Conservation (phyloP, 2,797 vertebrate species). For the Typhlichthys eigenmanni region DNA sequence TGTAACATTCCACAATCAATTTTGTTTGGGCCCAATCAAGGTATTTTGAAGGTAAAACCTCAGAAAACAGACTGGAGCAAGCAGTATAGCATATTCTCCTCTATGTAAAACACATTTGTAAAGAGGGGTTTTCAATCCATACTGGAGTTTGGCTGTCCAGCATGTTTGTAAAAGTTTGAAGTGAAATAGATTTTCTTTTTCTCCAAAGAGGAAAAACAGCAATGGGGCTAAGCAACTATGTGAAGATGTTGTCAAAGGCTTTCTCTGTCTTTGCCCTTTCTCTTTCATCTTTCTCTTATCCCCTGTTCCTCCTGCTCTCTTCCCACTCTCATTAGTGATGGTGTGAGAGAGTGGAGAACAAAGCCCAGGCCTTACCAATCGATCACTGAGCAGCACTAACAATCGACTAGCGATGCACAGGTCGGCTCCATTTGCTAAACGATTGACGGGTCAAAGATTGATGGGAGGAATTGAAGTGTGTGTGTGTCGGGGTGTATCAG, state of each 20-base stretch:
- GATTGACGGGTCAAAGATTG: slow-evolving; percentile 60
- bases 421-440: slow-evolving; percentile 54
- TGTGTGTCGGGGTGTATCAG: slow-evolving; percentile 15
- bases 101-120: slow-evolving; percentile 19
- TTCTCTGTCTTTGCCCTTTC: slow-evolving; percentile 46
- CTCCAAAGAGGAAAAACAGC: slow-evolving; percentile 57
- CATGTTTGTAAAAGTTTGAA: slow-evolving; percentile 36
- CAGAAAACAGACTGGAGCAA: too few species aligned
- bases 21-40: background rate
- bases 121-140: slow-evolving; percentile 3
- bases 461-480: slow-evolving; percentile 55
- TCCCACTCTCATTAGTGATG: slow-evolving; percentile 66
- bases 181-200: slow-evolving; percentile 54
- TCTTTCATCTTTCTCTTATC: background rate
- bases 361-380: slow-evolving; percentile 63
- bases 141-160: slow-evolving; percentile 15
- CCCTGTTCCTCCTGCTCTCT: slow-evolving; percentile 27
- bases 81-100: background rate
- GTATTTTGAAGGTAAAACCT: slow-evolving; percentile 15
- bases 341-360: slow-evolving; percentile 67
- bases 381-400: slow-evolving; percentile 62
- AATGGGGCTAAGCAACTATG: slow-evolving; percentile 62
- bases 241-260: slow-evolving; percentile 70
- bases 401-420: slow-evolving; percentile 61
- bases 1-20: too few species aligned